A percentile compares a stretch with the other conserved stretches of the same genome.
These are phyloP conservation scores for Ips typographus DNA, from an alignment of 1,140 invertebrate genomes.

Conservation along the genomic window DNA sequence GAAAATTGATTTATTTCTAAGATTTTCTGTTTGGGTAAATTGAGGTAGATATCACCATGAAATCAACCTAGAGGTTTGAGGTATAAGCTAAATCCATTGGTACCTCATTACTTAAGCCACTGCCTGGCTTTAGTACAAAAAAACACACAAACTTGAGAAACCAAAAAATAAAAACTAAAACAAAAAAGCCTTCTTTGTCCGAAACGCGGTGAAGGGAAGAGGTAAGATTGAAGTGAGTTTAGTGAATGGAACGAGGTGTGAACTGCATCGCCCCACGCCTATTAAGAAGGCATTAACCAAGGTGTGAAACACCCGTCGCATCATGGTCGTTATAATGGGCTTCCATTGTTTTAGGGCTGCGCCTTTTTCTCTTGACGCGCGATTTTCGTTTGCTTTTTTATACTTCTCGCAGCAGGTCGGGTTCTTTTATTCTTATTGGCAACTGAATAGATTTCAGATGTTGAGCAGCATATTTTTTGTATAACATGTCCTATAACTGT, in stretches of 20 bases:
- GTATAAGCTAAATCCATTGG: too few relatives aligned
- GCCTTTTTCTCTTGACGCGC: constrained; percentile 24
- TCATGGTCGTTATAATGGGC: constrained; percentile 36
- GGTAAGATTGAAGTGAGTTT: constrained; percentile 30
- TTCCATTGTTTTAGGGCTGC: constrained; percentile 34
- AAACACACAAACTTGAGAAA: not conserved
- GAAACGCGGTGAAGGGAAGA: not conserved
- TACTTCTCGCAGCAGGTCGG: not conserved
- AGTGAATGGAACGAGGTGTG: constrained; percentile 34
- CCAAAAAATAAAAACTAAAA: constrained; percentile 1
- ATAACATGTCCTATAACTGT: too few relatives aligned
- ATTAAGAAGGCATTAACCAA: constrained; percentile 38
- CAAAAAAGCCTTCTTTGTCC: not conserved
- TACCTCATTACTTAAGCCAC: too few relatives aligned
- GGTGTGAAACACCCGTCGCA: constrained; percentile 37
- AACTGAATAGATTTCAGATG: too few relatives aligned
- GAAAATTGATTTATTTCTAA: too few relatives aligned
- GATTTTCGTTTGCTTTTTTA: constrained; percentile 7
- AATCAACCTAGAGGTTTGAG: too few relatives aligned
- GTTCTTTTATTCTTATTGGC: not conserved
- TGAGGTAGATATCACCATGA: too few relatives aligned
- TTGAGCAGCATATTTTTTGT: too few relatives aligned
- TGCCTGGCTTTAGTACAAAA: too few relatives aligned
- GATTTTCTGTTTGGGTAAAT: too few relatives aligned
- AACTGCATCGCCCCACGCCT: constrained; percentile 35